These are phyloP conservation scores for Perithous albicinctus DNA, from an alignment of 2,888 invertebrate species.

Conservation along the genomic window DNA sequence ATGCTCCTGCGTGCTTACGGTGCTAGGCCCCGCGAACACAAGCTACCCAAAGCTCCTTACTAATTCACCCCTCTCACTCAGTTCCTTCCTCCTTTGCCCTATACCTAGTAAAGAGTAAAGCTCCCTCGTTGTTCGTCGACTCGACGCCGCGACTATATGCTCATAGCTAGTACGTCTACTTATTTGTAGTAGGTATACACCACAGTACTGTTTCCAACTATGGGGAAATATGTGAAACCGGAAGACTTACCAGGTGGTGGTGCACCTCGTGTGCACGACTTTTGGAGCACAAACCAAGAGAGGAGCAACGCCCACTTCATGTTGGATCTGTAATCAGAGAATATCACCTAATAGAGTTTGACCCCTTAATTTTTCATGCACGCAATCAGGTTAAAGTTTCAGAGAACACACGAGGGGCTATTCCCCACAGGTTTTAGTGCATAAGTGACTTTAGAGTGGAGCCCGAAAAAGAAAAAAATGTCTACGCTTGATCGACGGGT, in stretches of 20 bases:
- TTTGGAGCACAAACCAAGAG: conserved; percentile 78
- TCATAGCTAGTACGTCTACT: conserved; percentile 33
- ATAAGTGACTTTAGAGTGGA: no score
- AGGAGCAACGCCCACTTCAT: conserved; percentile 82
- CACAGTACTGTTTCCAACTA: not conserved
- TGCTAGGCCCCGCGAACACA: conserved; percentile 31
- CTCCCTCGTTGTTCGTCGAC: conserved; percentile 35
- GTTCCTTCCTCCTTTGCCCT: not conserved
- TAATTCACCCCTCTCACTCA: conserved; percentile 39
- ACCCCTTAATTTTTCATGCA: not conserved
- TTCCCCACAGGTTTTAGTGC: no score
- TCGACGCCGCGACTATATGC: conserved; percentile 45
- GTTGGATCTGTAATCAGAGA: conserved; percentile 75
- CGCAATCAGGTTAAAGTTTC: not conserved
- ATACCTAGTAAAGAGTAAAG: conserved; percentile 20
- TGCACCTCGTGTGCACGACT: conserved; percentile 78
- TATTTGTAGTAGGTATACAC: not conserved
- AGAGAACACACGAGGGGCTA: not conserved
- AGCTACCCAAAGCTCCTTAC: conserved; percentile 46
- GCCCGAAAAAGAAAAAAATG: no score
- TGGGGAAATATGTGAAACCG: not conserved
- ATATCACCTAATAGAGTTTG: not conserved
- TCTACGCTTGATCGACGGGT: no score
- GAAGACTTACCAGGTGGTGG: conserved; percentile 76
- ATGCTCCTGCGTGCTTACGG: conserved; percentile 38